Conservation (phyloP, 2,888 invertebrate genomes). For the Arctia plantaginis region DNA sequence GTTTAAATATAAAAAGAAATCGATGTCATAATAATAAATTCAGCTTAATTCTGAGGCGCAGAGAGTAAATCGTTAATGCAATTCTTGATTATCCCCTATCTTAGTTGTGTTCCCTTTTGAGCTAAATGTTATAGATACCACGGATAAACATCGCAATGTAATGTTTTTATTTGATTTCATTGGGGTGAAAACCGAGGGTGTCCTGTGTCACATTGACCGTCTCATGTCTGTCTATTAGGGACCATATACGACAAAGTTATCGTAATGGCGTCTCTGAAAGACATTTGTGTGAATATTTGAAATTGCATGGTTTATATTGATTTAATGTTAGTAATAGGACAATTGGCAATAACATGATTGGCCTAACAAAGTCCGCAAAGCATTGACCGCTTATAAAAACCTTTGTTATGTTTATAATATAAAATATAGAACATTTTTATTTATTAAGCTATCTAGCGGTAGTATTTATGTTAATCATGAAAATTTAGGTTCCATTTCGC, state of each 20-base stretch:
- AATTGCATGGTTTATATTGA: conserved; percentile 17
- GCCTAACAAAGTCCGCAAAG: no score
- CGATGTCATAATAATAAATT: neutral
- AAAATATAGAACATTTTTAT: neutral
- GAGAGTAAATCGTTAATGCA: conserved; percentile 28
- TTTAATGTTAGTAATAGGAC: neutral
- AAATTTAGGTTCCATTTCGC: no score
- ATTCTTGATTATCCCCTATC: conserved; percentile 42
- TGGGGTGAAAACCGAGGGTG: conserved; percentile 69
- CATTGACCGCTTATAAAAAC: no score
- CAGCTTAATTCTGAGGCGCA: neutral
- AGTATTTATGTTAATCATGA: no score
- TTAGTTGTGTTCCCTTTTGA: conserved; percentile 46
- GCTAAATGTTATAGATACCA: conserved; percentile 52
- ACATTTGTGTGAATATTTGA: conserved; percentile 60
- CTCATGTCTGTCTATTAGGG: conserved; percentile 75
- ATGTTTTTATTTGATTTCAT: conserved; percentile 78
- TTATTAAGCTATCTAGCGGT: neutral
- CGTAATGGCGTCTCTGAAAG: conserved; percentile 62
- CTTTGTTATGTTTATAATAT: no score
- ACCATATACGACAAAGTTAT: conserved; percentile 70
- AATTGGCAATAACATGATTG: neutral
- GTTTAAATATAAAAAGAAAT: neutral
- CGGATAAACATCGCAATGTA: conserved; percentile 62
- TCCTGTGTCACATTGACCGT: conserved; percentile 75